Evolutionary conservation across 2,888 invertebrate species (phyloP).

Genomic region (Dynastes grantii): DNA sequence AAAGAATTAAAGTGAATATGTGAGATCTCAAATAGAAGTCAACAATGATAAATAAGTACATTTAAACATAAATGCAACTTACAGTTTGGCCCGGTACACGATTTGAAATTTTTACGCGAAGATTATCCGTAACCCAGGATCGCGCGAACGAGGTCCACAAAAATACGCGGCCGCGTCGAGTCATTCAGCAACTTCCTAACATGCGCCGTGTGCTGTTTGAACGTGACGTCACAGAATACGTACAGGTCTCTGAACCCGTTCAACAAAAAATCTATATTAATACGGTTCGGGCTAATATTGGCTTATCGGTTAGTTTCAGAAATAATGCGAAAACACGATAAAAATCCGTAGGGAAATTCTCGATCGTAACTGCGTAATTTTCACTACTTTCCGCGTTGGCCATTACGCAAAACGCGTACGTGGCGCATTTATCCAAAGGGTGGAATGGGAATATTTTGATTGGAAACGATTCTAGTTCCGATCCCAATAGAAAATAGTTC

Average conservation of each 20-base stretch:
- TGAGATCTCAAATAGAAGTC: too few species aligned
- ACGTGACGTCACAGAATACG: slow-evolving; percentile 60
- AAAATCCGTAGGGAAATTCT: slow-evolving; percentile 19
- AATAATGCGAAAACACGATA: slow-evolving; percentile 46
- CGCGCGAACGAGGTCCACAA: slow-evolving; percentile 43
- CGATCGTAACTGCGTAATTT: neutral
- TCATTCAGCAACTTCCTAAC: slow-evolving; percentile 65
- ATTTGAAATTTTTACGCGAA: too few species aligned
- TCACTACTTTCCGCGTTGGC: neutral
- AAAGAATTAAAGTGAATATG: too few species aligned
- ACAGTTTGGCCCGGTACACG: too few species aligned
- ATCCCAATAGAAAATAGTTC: neutral
- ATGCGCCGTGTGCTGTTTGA: slow-evolving; percentile 63
- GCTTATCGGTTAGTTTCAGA: slow-evolving; percentile 55
- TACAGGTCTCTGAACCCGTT: slow-evolving; percentile 61
- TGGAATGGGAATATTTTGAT: too few species aligned
- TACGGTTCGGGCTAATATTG: slow-evolving; percentile 57
- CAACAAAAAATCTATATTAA: slow-evolving; percentile 60
- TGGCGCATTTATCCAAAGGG: neutral
- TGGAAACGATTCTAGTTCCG: too few species aligned
- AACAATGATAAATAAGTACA: too few species aligned
- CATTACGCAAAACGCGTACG: neutral
- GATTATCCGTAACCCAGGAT: slow-evolving; percentile 13
- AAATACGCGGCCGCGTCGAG: slow-evolving; percentile 57
- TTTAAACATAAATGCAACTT: too few species aligned